Evolutionary conservation across 2,113 vertebrate species (phyloP), one percentile per base, ranked within the genome.

Genomic region (Alectura lathami): DNA sequence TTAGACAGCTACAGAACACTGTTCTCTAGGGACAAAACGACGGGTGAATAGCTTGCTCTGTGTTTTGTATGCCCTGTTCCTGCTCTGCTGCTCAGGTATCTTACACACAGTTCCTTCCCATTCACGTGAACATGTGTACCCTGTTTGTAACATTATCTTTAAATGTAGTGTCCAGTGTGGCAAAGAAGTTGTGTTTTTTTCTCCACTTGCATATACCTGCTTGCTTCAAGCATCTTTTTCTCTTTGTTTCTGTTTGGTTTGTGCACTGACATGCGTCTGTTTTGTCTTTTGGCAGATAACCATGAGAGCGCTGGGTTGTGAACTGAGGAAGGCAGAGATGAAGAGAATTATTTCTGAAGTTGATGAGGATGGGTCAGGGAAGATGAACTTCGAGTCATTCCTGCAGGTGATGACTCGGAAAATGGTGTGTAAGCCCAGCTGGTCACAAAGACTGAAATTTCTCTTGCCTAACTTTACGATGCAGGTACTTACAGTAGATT

Each of bases 281-380:
- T n/a, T 70, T 54, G 54, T 78, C 45, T 40, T n/a, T 63, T n/a
- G 56, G 16, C 96, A 99, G 98, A 98, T 99, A 50, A 98, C 98
- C 13, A 98, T 99, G 98, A 97, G 98, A 91, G 99, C 99, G 5
- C 96, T 99, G 88, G 99, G 99, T 22, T 99, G 99, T 73, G 99
- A 99, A 68, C 98, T 99, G n/a, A 98, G 98, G 93, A 99, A 98
- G 80, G 98, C 99, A 45, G 99, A 99, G 93, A 98, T 99, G 86
- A 99, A 98, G 96, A 99, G 98, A 96, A 99, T 99, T 97, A 97
- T 98, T 9, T 88, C 97, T 15, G 98, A 99, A 34, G 98, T 99
- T 78, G 98, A 99, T 95, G 98, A 98, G 79, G 98, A 98, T 6
- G 98, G 97, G 43, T 98, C 98, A 2, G 99, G 99, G 53, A 99